Base-by-base conservation (phyloP, 2,888 invertebrate genomes). In the Scaeva pyrastri region DNA sequence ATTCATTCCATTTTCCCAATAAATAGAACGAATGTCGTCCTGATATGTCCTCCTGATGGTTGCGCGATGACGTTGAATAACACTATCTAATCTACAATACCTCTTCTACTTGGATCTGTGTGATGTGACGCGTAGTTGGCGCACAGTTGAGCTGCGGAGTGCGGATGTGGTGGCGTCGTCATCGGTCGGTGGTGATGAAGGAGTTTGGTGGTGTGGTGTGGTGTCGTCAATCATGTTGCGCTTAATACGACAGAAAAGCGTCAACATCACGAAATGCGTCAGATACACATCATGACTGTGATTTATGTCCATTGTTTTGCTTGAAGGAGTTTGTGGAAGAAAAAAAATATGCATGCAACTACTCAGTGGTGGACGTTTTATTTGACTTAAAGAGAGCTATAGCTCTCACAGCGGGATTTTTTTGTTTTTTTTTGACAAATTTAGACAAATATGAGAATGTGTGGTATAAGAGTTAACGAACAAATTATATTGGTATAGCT, bases 211-310 rank as follows among this genome's bases (percentile, higher is more conserved):
- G 48, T 39, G 10, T 11, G 10, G 10, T 39, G 11, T 14, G 50
- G 36, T 21, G 10, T 60, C 60, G 41, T 60, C 60, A 41, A 60
- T 60, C 60, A 60, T 68, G 52, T 1, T 52, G 39, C 52, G 39
- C 45, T 68, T 68, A 52, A 52, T 68, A 68, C 39, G 68, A 48
- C 48, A 21, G 2, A 45, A 58, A n/a, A 48, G 21, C 43, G 52
- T 68, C 71, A 71, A 75, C 75, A 79, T 75, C 79, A 75, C 66
- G 43, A 50, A 79, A 77, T 68, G 75, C 68, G 31, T 68, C 60
- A 23, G 52, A 72, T 75, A 75, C 79, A 66, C 48, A 21, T 52
- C 73, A 73, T 77, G 62, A 45, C 76, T 76, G 76, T 85, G 85
- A 85, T 85, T 85, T 81, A 84, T 79, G 41, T 45, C 50, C 31